These are phyloP conservation scores for Aspidapion aeneum DNA, from an alignment of 2,888 invertebrate species.

Conservation along the genomic window DNA sequence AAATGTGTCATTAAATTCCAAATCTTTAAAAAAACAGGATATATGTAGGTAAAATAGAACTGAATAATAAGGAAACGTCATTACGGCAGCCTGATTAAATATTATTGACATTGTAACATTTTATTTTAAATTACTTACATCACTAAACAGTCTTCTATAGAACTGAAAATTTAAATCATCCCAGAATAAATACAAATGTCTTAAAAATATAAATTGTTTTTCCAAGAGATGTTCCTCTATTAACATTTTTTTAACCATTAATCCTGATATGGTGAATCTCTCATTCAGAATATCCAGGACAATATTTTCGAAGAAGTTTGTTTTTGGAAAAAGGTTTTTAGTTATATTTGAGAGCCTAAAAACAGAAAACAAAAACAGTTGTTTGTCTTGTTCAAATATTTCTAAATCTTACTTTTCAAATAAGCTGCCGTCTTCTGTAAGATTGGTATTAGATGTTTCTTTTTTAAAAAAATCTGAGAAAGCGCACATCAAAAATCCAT, in stretches of 20 bases:
- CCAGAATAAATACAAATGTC: slow-evolving; percentile 42
- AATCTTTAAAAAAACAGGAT: too few relatives aligned
- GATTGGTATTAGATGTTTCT: slow-evolving; percentile 16
- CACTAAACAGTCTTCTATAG: slow-evolving; percentile 40
- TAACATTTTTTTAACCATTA: slow-evolving; percentile 42
- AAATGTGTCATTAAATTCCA: too few relatives aligned
- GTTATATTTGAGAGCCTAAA: slow-evolving; percentile 40
- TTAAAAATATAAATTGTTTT: slow-evolving; percentile 41
- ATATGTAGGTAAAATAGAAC: too few relatives aligned
- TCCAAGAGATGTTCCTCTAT: slow-evolving; percentile 40
- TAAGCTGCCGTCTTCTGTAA: slow-evolving; percentile 24
- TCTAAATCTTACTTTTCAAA: slow-evolving; percentile 36
- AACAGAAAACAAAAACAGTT: slow-evolving; percentile 2
- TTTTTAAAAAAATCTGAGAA: slow-evolving; percentile 45
- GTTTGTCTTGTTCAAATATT: too few relatives aligned
- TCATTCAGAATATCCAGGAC: slow-evolving; percentile 37
- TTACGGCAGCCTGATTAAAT: too few relatives aligned
- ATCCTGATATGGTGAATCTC: slow-evolving; percentile 41
- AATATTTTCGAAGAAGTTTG: slow-evolving; percentile 38
- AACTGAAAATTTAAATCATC: slow-evolving; percentile 44
- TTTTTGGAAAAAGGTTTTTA: slow-evolving; percentile 37
- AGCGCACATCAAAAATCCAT: slow-evolving; percentile 49
- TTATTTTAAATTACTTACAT: too few relatives aligned
- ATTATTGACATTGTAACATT: too few relatives aligned
- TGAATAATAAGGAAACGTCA: too few relatives aligned